Evolutionary conservation across 2,113 vertebrate species (phyloP).

Genomic region (Antechinus flavipes): DNA sequence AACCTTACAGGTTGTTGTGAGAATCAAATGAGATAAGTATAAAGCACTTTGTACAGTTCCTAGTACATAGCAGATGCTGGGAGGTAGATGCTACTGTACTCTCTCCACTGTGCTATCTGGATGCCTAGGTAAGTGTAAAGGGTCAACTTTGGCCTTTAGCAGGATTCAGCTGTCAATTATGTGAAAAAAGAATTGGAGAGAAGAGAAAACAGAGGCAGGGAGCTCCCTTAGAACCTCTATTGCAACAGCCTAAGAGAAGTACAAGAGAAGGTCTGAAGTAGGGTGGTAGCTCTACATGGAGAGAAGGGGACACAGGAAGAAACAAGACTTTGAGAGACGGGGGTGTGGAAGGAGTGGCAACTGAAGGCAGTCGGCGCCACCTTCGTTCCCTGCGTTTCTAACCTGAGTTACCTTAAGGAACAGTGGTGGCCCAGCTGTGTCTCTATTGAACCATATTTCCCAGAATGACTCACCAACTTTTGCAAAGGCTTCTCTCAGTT

Average conservation of each 20-base stretch:
- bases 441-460: not conserved
- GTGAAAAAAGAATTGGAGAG: not conserved
- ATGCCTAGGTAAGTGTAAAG: not conserved
- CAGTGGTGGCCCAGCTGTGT: not conserved
- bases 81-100: not conserved
- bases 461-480: conserved; percentile 92
- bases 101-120: not conserved
- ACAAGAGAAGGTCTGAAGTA: no score
- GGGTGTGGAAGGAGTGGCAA: no score
- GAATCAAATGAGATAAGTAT: not conserved
- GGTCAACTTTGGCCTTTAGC: not conserved
- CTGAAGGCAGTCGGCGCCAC: not conserved
- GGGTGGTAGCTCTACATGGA: not conserved
- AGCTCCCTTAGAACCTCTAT: not conserved
- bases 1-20: not conserved
- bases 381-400: conserved; percentile 5
- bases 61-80: not conserved
- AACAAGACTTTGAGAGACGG: not conserved
- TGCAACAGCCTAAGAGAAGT: not conserved
- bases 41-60: not conserved
- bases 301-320: not conserved
- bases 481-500: conserved; percentile 93
- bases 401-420: conserved; percentile 18
- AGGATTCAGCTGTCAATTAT: not conserved
- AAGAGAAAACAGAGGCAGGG: not conserved